Base-by-base conservation (phyloP, 1,140 invertebrate genomes). In the Bombus picipes region DNA sequence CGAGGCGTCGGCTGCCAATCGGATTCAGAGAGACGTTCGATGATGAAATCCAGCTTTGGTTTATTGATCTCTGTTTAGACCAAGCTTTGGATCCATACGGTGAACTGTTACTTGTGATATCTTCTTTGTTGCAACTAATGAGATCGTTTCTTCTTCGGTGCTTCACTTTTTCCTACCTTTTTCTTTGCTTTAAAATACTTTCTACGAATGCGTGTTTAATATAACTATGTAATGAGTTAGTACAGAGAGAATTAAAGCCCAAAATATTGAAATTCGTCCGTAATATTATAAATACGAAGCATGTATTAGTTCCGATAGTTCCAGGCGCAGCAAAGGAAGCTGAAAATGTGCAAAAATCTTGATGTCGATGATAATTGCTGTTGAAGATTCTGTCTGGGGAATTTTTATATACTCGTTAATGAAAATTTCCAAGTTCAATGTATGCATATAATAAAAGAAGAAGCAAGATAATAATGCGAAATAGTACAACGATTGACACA, bases 1-100 rank as follows among this genome's bases (percentile, higher is more conserved):
- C 41, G 43, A 81, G 28, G 70, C 47, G 57, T 72, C 68, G 78
- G 28, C 41, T 74, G 70, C 39, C 37, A 59, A n/a, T 12, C 25
- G 53, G 53, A 41, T 71, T 71, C 53, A 39, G 28, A 57, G 22
- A 71, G 39, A 79, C 66, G 32, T 41, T 28, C 25, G 32, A 80
- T 34, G 57, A 85, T 81, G 70, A 74, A 73, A 85, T 53, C 28
- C 57, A 85, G 8, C 70, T 57, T 28, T 13, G 34, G 32, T 73
- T 12, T 72, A 85, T 85, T 47, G 81, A 80, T 85, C 75, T 84
- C 32, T 22, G 13, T 22, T 53, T 12, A 57, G 32, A 66, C 28
- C 13, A 41, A 47, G 32, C 47, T 32, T 71, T 39, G 18, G 2
- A 18, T 65, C 39, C 25, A 65, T 34, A 9, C n/a, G 25, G 39